Evolutionary conservation across 1,140 invertebrate genomes (phyloP).

Genomic region (Heliconius eleuchia): DNA sequence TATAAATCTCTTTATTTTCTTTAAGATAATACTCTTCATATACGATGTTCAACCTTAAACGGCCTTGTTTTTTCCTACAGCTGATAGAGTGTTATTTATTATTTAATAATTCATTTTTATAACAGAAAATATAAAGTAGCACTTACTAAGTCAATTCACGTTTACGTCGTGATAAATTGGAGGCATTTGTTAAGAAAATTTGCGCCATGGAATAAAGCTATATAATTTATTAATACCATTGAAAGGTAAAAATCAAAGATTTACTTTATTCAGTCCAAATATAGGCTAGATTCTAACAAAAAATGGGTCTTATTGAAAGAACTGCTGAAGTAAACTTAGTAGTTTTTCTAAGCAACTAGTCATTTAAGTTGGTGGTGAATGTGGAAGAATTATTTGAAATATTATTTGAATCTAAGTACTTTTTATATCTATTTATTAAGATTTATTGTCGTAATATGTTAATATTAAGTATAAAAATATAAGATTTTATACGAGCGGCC

Average conservation of each 20-base stretch:
- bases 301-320: no score
- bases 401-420: background rate
- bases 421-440: background rate
- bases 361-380: background rate
- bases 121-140: conserved; percentile 2
- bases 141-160: conserved; percentile 6
- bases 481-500: no score
- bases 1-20: no score
- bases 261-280: background rate
- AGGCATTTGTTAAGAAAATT: background rate
- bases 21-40: no score
- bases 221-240: background rate
- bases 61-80: background rate
- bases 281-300: background rate
- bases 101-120: background rate
- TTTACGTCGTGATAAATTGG: background rate
- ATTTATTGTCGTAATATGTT: no score
- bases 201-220: background rate
- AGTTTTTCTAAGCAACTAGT: background rate
- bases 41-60: background rate
- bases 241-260: background rate
- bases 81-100: background rate
- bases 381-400: background rate
- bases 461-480: no score
- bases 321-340: no score